Base-by-base conservation (phyloP, 2,113 vertebrate species). In the Rhagologus leucostigma region DNA sequence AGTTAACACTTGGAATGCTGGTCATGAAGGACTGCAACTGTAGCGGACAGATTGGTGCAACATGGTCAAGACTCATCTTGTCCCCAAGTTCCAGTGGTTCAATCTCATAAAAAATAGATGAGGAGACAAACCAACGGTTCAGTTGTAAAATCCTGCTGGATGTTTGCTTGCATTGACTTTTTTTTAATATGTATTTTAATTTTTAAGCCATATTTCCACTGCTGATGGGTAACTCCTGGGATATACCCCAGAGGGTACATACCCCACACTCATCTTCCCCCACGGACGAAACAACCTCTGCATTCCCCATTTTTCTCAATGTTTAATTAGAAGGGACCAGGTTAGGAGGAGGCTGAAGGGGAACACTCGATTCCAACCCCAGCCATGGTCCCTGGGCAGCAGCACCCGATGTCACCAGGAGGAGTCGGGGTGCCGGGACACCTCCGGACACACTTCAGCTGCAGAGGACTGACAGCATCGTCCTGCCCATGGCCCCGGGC, bases 141-240 rank as follows among this genome's bases (percentile, higher is more conserved):
- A 97, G 98, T 98, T 98, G 98, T 99, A 98, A 98, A 99, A 99
- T 99, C 98, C 98, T 98, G 98, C 98, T 98, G 98, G 97, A 97
- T 96, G 97, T 98, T 98, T 98, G 97, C 98, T 97, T 96, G 94
- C 86, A 93, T 76, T 90, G 89, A 95, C 87, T 93, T 77, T 90
- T 19, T 47, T 49, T 22, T 5, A 17, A 33, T 21, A n/a, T 0
- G 13, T 4, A 15, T 41, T 49, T 35, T 11, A 8, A 65, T 85
- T 77, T 84, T 90, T 39, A 87, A 94, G 88, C 84, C 42, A 13
- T 39, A 70, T 89, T 92, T 95, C 67, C 83, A 55, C 49, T 75
- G 79, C 64, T 59, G 67, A 47, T 42, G 90, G 92, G 64, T 70
- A 88, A 82, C 81, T 30, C 26, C 30, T 26, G 21, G 86, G 77